A percentile compares a stretch with the other conserved stretches of the same genome.
Conservation (phyloP, 2,113 vertebrate species). For the Phasianus colchicus region DNA sequence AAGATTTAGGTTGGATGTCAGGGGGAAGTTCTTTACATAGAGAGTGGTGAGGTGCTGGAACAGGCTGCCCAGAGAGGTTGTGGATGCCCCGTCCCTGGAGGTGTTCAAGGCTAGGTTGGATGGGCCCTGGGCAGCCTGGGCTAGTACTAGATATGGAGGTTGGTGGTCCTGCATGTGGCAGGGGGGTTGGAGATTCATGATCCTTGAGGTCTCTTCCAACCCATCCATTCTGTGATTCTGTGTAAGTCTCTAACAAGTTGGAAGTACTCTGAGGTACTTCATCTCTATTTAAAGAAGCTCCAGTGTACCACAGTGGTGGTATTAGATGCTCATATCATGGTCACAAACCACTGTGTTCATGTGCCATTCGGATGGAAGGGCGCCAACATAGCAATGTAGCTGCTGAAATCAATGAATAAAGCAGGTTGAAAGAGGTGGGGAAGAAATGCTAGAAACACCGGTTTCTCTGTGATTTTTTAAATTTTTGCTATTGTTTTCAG, state of each 20-base stretch:
- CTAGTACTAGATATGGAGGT: no score
- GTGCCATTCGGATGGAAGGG: background rate
- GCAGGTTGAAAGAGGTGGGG: background rate
- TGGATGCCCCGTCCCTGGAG: no score
- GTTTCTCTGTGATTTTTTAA: background rate
- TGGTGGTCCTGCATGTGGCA: no score
- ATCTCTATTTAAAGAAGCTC: background rate
- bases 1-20: no score
- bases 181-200: no score
- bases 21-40: no score
- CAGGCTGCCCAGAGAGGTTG: no score
- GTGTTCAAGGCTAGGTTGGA: no score
- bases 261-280: background rate
- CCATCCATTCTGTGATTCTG: no score
- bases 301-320: background rate
- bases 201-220: no score
- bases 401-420: background rate
- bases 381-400: fast-evolving
- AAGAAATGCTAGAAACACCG: background rate
- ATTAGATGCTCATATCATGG: fast-evolving
- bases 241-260: background rate
- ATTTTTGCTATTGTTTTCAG: background rate
- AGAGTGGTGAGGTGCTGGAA: no score
- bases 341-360: fast-evolving
- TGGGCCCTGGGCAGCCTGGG: no score